Percentiles rank a stretch among this genome's conserved stretches.
These are phyloP conservation scores for Microcebus tavaratra DNA, from an alignment of 2,113 vertebrate genomes.

Conservation along the genomic window DNA sequence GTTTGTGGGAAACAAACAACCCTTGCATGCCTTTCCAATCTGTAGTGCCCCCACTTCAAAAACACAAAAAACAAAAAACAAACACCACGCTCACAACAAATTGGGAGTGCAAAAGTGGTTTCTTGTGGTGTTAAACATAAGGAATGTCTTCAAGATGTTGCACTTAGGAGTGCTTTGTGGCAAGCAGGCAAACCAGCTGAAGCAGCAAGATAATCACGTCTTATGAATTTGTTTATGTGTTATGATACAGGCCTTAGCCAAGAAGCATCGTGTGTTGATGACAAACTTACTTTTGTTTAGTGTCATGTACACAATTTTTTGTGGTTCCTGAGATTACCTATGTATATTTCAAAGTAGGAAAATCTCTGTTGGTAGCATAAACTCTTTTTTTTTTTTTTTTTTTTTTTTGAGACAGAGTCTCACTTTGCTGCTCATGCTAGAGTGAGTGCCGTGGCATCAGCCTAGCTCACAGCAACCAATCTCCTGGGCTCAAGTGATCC, in stretches of 20 bases:
- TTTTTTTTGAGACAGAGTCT: too few relatives aligned
- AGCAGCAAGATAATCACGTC: background rate
- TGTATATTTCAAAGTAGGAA: background rate
- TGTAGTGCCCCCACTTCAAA: constrained; percentile 29
- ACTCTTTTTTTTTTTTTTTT: constrained; percentile 32
- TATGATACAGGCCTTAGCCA: background rate
- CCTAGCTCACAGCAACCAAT: too few relatives aligned
- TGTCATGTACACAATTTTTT: background rate
- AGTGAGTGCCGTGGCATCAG: too few relatives aligned
- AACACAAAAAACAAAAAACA: background rate
- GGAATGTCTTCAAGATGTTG: constrained; percentile 50
- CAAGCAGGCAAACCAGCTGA: background rate
- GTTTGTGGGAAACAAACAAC: constrained; percentile 64
- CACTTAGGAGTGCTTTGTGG: constrained; percentile 27
- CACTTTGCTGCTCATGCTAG: too few relatives aligned
- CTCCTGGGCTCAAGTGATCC: too few relatives aligned
- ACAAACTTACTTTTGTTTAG: constrained; percentile 3
- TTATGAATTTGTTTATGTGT: constrained; percentile 6
- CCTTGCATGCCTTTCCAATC: background rate
- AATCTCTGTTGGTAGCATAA: constrained; percentile 50
- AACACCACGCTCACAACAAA: background rate
- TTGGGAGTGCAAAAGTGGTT: constrained; percentile 49
- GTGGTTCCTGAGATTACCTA: background rate
- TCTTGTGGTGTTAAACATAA: constrained; percentile 51
- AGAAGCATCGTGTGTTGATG: background rate